These are phyloP conservation scores for Augochlora pura DNA, from an alignment of 1,140 invertebrate genomes.

Conservation along the genomic window DNA sequence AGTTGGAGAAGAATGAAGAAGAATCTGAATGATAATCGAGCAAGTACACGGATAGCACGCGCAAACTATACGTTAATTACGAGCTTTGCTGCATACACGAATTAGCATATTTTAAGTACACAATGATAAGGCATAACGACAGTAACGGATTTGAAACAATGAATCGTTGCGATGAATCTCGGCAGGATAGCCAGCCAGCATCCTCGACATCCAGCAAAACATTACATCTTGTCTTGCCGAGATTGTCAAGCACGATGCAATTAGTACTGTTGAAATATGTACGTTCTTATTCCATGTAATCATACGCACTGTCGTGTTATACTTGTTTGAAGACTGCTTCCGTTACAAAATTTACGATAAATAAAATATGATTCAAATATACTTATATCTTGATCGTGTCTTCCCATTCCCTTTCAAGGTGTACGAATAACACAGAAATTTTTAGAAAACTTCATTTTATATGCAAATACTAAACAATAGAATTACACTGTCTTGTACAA, in stretches of 20 bases:
- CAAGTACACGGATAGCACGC: slow-evolving; percentile 61
- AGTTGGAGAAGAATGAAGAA: slow-evolving; percentile 12
- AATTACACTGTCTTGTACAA: slow-evolving; percentile 44
- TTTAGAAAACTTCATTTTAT: neutral
- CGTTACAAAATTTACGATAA: slow-evolving; percentile 77
- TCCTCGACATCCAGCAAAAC: slow-evolving; percentile 58
- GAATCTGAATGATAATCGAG: slow-evolving; percentile 25
- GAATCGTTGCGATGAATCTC: slow-evolving; percentile 12
- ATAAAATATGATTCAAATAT: slow-evolving; percentile 69
- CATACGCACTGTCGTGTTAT: slow-evolving; percentile 72
- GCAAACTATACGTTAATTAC: slow-evolving; percentile 65
- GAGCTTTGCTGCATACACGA: slow-evolving; percentile 71
- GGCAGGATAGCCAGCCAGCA: slow-evolving; percentile 65
- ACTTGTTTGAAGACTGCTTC: slow-evolving; percentile 79
- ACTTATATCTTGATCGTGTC: neutral
- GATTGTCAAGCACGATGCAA: neutral
- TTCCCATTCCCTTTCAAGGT: too few relatives aligned
- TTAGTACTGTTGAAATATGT: slow-evolving; percentile 43
- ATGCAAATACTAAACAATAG: neutral
- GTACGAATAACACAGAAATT: neutral
- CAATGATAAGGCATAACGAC: slow-evolving; percentile 42
- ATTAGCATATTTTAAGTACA: slow-evolving; percentile 56
- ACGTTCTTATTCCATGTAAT: slow-evolving; percentile 70
- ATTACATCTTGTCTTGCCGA: slow-evolving; percentile 1
- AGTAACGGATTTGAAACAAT: slow-evolving; percentile 22